phyloP scores from a whole-genome alignment of 2,113 vertebrate species.

The Brachirus orientalis region DNA sequence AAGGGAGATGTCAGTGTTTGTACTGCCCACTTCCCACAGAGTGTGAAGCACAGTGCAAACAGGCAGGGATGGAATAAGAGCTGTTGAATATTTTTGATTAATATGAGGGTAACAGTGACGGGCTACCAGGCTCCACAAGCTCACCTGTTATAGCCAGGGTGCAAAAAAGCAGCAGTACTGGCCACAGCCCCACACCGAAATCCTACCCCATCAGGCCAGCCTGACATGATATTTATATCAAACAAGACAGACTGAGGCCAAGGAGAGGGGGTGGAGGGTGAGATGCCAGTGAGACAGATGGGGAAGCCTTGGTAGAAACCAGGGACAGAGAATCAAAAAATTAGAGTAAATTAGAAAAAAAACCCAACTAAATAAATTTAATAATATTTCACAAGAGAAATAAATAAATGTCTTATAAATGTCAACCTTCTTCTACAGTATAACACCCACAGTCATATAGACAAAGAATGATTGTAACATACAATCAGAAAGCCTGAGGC shows the following conservation, averaged over 20 bases:
- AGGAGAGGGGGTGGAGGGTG: constrained; percentile 37
- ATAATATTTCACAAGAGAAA: background rate
- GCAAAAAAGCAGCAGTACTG: constrained; percentile 62
- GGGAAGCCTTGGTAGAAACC: constrained; percentile 23
- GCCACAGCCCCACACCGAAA: constrained; percentile 63
- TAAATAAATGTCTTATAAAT: constrained; percentile 1
- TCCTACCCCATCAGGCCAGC: constrained; percentile 59
- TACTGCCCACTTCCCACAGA: constrained; percentile 44
- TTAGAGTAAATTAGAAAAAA: constrained; percentile 18
- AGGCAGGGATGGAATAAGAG: background rate
- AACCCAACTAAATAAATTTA: constrained; percentile 8
- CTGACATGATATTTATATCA: constrained; percentile 75
- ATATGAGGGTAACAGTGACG: constrained; percentile 34
- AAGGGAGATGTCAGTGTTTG: constrained; percentile 64
- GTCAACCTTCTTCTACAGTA: background rate
- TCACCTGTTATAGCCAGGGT: constrained; percentile 74
- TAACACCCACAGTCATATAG: background rate
- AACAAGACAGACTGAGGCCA: constrained; percentile 64
- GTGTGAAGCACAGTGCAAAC: constrained; percentile 8
- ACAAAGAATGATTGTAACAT: constrained; percentile 35
- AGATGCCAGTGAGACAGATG: constrained; percentile 37
- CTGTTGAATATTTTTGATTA: constrained; percentile 55
- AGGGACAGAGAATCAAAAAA: constrained; percentile 3
- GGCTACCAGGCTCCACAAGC: constrained; percentile 50
- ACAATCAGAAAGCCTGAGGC: constrained; percentile 41